phyloP scores from a whole-genome alignment of 2,113 vertebrate species.

The Lepus europaeus region DNA sequence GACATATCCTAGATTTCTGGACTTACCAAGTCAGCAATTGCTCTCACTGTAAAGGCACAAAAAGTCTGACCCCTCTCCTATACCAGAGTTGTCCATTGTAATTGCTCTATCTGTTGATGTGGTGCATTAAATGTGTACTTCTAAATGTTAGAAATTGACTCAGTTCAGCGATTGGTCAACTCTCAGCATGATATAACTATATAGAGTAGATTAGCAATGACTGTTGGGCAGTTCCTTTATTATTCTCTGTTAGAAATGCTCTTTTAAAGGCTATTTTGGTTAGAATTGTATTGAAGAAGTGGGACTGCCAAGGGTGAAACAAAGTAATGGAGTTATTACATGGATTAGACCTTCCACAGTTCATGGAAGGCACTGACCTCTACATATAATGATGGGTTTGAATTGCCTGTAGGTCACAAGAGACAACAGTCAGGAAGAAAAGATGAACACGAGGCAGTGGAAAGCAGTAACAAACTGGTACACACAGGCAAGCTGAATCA shows the following conservation, averaged over 20 bases:
- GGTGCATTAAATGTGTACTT: not conserved
- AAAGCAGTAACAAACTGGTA: not conserved
- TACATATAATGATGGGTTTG: not conserved
- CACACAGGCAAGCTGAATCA: not conserved
- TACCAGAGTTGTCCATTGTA: not conserved
- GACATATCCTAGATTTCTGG: not conserved
- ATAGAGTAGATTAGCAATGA: not conserved
- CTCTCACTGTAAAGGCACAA: not conserved
- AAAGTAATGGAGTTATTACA: not conserved
- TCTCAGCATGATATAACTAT: not conserved
- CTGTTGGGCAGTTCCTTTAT: not conserved
- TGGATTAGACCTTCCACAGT: not conserved
- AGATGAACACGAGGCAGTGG: not conserved
- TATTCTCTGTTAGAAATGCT: not conserved
- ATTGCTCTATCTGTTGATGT: not conserved
- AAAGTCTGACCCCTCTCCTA: not conserved
- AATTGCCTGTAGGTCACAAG: not conserved
- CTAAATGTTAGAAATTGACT: not conserved
- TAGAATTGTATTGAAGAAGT: not conserved
- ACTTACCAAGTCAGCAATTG: slow-evolving; percentile 44
- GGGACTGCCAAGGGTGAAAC: not conserved
- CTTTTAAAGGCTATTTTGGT: not conserved
- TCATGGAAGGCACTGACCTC: not conserved
- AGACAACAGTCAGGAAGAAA: not conserved
- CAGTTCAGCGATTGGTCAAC: slow-evolving; percentile 27